These are phyloP conservation scores for Oryzias javanicus DNA, from an alignment of 2,113 vertebrate genomes.

Conservation along the genomic window DNA sequence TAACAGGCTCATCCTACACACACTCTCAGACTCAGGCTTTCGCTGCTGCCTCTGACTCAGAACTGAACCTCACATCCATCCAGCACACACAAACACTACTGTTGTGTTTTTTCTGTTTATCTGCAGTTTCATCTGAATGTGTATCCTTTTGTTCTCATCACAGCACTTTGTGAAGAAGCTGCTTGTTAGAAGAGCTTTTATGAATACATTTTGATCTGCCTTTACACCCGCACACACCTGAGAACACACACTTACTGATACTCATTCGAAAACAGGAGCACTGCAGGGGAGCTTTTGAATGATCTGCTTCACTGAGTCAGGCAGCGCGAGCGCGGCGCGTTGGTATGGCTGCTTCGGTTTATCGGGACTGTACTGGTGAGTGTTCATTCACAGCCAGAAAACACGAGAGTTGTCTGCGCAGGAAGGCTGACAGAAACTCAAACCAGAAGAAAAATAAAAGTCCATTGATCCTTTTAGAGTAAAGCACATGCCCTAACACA, in stretches of 20 bases:
- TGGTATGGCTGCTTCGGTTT: conserved; percentile 35
- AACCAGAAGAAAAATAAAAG: conserved; percentile 4
- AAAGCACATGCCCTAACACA: conserved; percentile 21
- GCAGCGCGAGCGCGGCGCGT: conserved; percentile 34
- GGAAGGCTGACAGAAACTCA: conserved; percentile 16
- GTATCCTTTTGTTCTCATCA: conserved; percentile 52
- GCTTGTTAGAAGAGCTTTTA: conserved; percentile 43
- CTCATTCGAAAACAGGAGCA: conserved; percentile 31
- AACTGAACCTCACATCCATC: conserved; percentile 68
- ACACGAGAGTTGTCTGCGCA: conserved; percentile 17
- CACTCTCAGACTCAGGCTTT: conserved; percentile 65
- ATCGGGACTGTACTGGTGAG: conserved; percentile 29
- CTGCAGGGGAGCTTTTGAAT: conserved; percentile 53
- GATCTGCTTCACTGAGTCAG: conserved; percentile 60
- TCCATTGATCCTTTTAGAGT: conserved; percentile 1
- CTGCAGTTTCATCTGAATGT: conserved; percentile 48
- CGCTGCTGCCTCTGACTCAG: conserved; percentile 76
- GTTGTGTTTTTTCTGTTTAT: conserved; percentile 45
- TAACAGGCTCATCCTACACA: conserved; percentile 72
- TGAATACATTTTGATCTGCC: conserved; percentile 49
- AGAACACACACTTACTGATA: background rate
- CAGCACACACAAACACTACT: conserved; percentile 24
- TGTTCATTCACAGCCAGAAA: conserved; percentile 38
- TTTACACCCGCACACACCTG: conserved; percentile 21
- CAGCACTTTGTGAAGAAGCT: conserved; percentile 34